Evolutionary conservation across 2,113 vertebrate genomes (phyloP), one percentile per base, ranked within the genome.

Genomic region (Hippocampus comes): DNA sequence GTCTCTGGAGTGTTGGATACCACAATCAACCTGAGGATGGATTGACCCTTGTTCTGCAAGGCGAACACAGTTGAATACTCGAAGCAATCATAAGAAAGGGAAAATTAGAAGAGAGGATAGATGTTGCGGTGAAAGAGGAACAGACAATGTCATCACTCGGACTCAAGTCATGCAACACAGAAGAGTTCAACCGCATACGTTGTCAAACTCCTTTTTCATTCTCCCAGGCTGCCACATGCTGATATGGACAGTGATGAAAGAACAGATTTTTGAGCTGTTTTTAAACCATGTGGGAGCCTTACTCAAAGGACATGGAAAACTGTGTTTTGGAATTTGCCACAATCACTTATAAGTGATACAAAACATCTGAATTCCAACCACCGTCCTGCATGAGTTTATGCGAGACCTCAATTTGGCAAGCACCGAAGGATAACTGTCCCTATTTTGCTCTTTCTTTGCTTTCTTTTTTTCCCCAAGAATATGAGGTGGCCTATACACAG

Each of bases 1-100:
- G n/a, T 68, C 9, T 59, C 0, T 11, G 38, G n/a, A 30, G 23
- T 60, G 38, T 61, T 67, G 41, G 18, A 46, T 68, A 20, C 3
- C 17, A 51, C 53, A 63, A 51, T 73, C 57, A 72, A 67, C 49
- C 41, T 38, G 21, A 53, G 38, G 66, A 78, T 21, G 49, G 65
- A 72, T 70, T 74, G 71, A 76, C 18, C 76, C 42, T 34, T 63
- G 51, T 46, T 53, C 48, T 72, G 42, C 56, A 67, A 71, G 66
- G 71, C 67, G 48, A 76, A 71, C 27, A 41, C 55, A 66, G 56
- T 72, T 66, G 38, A 42, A 65, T 27, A 65, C 38, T 3, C 43
- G 42, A 66, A 48, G 64, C 42, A 49, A 43, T 66, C 64, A 48
- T 48, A 18, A 18, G 42, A 43, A 43, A 43, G 18, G 21, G 11